Conservation (phyloP, 2,888 invertebrate genomes). For the Petrophora chlorosata region DNA sequence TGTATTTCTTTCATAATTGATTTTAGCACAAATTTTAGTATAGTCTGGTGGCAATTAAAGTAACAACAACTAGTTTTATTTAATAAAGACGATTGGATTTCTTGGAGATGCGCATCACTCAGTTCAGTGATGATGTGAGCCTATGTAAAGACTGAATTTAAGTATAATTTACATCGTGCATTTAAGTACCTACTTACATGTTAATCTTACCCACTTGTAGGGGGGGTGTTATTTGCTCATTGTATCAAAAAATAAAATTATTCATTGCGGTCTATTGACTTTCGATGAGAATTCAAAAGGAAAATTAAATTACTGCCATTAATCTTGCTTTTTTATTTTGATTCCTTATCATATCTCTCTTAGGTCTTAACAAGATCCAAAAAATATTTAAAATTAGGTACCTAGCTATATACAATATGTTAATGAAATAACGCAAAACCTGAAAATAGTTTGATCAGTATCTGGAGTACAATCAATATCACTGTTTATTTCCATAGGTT, state of each 20-base stretch:
- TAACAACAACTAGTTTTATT: constrained; percentile 3
- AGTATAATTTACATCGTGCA: constrained; percentile 62
- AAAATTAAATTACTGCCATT: constrained; percentile 52
- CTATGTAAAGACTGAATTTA: constrained; percentile 81
- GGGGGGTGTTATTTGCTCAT: constrained; percentile 69
- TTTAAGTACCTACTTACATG: constrained; percentile 36
- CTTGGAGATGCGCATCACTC: constrained; percentile 44
- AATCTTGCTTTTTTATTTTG: constrained; percentile 19
- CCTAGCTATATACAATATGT: too few relatives aligned
- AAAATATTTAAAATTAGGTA: too few relatives aligned
- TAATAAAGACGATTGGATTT: constrained; percentile 51
- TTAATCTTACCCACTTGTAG: constrained; percentile 21
- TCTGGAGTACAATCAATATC: too few relatives aligned
- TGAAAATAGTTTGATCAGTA: too few relatives aligned
- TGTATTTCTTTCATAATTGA: not conserved
- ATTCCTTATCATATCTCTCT: not conserved
- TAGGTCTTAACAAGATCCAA: too few relatives aligned
- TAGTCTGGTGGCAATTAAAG: not conserved
- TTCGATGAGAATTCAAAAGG: constrained; percentile 54
- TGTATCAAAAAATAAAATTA: constrained; percentile 61
- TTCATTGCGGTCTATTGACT: constrained; percentile 79
- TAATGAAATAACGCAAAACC: too few relatives aligned
- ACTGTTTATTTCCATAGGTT: too few relatives aligned
- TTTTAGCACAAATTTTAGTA: constrained; percentile 12
- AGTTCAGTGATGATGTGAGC: constrained; percentile 52